Evolutionary conservation across 2,888 invertebrate species (phyloP), one percentile per base, ranked within the genome.

Genomic region (Rhopalosiphum nymphaeae): DNA sequence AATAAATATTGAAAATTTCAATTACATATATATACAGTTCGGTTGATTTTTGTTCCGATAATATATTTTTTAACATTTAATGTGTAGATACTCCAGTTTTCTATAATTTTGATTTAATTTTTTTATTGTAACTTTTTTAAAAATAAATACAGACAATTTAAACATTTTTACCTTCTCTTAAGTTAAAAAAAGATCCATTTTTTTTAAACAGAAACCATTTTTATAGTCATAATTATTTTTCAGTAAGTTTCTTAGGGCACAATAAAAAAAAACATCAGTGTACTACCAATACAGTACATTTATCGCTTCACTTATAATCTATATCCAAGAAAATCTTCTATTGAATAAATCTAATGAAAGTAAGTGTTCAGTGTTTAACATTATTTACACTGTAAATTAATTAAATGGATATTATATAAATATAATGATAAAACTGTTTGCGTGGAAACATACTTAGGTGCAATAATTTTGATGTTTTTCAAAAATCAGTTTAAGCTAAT

Each of bases 161-260:
- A 4, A 13, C n/a, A 3, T 16, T n/a, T n/a, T 13, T 25, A n/a
- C 16, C 16, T 4, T 16, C 4, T 16, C 3, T 0, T n/a, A n/a
- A n/a, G n/a, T n/a, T n/a, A n/a, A n/a, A n/a, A n/a, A 5, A 67
- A n/a, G 3, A 16, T 67, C 67, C 0, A n/a, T n/a, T 67, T 67
- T 67, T 11, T 67, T 16, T 7, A 46, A 67, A n/a, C 16, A 67
- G 16, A n/a, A 67, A 5, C n/a, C 4, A n/a, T 16, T 5, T 13
- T 67, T 13, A 67, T n/a, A 67, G 13, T 16, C n/a, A 4, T 4
- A n/a, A 67, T 0, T 67, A n/a, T n/a, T n/a, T 67, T 67, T 9
- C 7, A 0, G 36, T 78, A 7, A 36, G 16, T 78, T 21, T 36
- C 2, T 21, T 78, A 2, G 36, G 36, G 36, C 26, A 29, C 26